These are phyloP conservation scores for Congeria kusceri DNA, from an alignment of 2,888 invertebrate genomes.

Conservation along the genomic window DNA sequence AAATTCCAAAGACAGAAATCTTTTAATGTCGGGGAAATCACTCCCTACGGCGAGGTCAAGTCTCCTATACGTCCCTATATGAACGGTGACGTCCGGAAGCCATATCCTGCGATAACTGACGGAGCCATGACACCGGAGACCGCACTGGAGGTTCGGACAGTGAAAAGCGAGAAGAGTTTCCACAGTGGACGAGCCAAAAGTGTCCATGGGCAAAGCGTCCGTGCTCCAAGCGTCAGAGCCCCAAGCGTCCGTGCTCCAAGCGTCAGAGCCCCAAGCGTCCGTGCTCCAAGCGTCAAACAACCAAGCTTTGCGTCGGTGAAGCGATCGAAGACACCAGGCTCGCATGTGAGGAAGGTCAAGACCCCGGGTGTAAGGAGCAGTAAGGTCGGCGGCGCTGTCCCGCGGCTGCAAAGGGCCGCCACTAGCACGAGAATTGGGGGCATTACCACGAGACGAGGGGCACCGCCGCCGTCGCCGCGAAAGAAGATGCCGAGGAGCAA, in stretches of 20 bases:
- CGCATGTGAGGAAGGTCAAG: neutral
- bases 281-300: slow-evolving; percentile 32
- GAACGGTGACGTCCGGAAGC: slow-evolving; percentile 27
- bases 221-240: slow-evolving; percentile 13
- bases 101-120: slow-evolving; percentile 34
- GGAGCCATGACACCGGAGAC: slow-evolving; percentile 11
- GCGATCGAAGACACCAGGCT: neutral
- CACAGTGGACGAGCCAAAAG: slow-evolving; percentile 1
- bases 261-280: slow-evolving; percentile 14
- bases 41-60: slow-evolving; percentile 3
- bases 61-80: slow-evolving; percentile 7
- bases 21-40: slow-evolving; percentile 13
- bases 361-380: neutral
- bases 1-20: slow-evolving; percentile 18
- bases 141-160: neutral
- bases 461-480: slow-evolving; percentile 6
- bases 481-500: slow-evolving; percentile 32
- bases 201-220: neutral
- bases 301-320: slow-evolving; percentile 21
- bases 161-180: slow-evolving; percentile 14
- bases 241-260: slow-evolving; percentile 21
- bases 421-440: slow-evolving; percentile 44
- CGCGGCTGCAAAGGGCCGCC: slow-evolving; percentile 19
- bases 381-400: neutral
- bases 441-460: slow-evolving; percentile 14